Conservation (phyloP, 2,113 vertebrate genomes). For the Platysteira castanea region DNA sequence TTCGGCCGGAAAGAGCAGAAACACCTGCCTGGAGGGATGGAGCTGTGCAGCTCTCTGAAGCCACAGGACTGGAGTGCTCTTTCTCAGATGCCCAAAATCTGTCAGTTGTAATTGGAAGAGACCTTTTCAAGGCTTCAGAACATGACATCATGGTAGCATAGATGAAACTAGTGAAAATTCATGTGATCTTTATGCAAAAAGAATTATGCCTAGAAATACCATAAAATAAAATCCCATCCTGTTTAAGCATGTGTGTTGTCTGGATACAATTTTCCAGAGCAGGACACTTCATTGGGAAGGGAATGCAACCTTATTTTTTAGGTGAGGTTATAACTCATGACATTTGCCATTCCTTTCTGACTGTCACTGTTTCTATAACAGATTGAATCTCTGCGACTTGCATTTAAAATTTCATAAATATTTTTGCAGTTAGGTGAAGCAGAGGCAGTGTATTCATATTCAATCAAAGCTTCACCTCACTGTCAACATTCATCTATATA, state of each 20-base stretch:
- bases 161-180: not conserved
- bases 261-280: not conserved
- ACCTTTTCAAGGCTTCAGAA: slow-evolving; percentile 55
- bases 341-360: not conserved
- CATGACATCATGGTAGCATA: not conserved
- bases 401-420: not conserved
- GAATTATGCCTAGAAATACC: not conserved
- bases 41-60: not conserved
- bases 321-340: not conserved
- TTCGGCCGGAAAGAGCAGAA: slow-evolving; percentile 40
- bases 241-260: not conserved
- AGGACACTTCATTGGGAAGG: not conserved
- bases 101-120: slow-evolving; percentile 40
- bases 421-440: not conserved
- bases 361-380: not conserved
- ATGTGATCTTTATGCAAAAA: not conserved
- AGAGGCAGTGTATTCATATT: not conserved
- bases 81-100: slow-evolving; percentile 7
- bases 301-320: not conserved
- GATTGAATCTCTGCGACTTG: not conserved
- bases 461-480: not conserved
- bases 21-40: slow-evolving; percentile 49
- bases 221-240: not conserved
- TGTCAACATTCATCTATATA: not conserved
- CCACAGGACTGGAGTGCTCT: not conserved